A percentile compares a stretch with the other conserved stretches of the same genome.
Conservation (phyloP, 2,113 vertebrate genomes). For the Otis tarda region DNA sequence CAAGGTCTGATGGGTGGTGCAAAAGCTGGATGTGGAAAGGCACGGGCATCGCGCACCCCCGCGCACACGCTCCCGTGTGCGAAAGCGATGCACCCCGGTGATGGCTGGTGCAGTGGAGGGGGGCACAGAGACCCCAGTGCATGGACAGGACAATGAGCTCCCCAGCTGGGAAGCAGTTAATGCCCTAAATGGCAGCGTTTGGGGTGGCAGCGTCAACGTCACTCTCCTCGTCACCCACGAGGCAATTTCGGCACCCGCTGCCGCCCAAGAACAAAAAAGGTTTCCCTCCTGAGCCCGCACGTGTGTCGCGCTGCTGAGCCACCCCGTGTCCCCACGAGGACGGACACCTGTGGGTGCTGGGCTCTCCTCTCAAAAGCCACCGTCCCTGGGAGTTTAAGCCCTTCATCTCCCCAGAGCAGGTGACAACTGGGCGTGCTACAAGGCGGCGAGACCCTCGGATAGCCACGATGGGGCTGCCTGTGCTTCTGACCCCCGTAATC, state of each 20-base stretch:
- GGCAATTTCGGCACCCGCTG: not conserved
- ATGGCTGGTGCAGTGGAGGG: not conserved
- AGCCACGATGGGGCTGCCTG: accelerated
- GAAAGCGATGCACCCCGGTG: not conserved
- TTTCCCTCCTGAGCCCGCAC: not conserved
- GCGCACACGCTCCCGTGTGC: not conserved
- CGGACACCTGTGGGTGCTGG: not conserved
- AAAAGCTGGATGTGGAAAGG: not conserved
- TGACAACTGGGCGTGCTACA: accelerated
- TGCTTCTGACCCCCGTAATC: not conserved
- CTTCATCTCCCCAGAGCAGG: not conserved
- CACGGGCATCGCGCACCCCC: accelerated
- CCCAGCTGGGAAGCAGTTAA: not conserved
- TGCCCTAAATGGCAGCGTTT: not conserved
- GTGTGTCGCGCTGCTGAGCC: not conserved
- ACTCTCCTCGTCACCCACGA: not conserved
- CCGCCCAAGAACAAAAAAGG: not conserved
- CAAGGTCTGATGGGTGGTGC: not conserved
- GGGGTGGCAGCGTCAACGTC: not conserved
- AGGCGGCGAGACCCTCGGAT: too few species aligned
- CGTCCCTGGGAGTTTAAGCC: accelerated
- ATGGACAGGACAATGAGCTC: accelerated
- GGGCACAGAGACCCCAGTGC: not conserved
- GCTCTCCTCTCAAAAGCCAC: not conserved
- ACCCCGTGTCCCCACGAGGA: not conserved